phyloP scores from a whole-genome alignment of 2,888 invertebrate genomes.

The Cosmia pyralina region DNA sequence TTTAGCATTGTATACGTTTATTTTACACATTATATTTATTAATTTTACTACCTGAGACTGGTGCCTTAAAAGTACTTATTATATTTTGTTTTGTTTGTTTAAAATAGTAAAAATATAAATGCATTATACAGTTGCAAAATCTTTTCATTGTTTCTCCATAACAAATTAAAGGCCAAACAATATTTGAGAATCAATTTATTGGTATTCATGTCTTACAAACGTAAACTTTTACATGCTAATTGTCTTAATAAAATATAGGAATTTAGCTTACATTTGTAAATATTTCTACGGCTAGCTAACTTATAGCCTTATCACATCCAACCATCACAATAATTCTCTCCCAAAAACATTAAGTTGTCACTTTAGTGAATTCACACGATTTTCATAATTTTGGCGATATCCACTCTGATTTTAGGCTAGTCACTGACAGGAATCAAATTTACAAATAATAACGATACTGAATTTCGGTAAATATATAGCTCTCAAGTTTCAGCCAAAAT shows the following conservation, averaged over 20 bases:
- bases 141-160: slow-evolving; percentile 13
- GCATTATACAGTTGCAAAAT: slow-evolving; percentile 28
- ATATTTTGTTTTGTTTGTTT: slow-evolving; percentile 49
- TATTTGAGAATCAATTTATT: slow-evolving; percentile 74
- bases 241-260: slow-evolving; percentile 87
- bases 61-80: slow-evolving; percentile 57
- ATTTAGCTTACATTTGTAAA: slow-evolving; percentile 81
- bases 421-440: slow-evolving; percentile 29
- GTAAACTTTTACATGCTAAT: slow-evolving; percentile 75
- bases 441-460: not conserved
- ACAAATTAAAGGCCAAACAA: not conserved
- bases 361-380: slow-evolving; percentile 47
- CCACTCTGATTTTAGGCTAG: slow-evolving; percentile 34
- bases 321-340: slow-evolving; percentile 78
- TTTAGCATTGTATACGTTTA: slow-evolving; percentile 10
- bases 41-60: slow-evolving; percentile 37
- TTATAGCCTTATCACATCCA: slow-evolving; percentile 85
- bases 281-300: slow-evolving; percentile 73
- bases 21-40: slow-evolving; percentile 4
- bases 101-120: slow-evolving; percentile 45
- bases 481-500: not conserved
- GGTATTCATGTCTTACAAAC: slow-evolving; percentile 84
- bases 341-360: slow-evolving; percentile 68
- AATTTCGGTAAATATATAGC: not conserved
- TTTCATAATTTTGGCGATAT: slow-evolving; percentile 50